Conservation (phyloP, 2,888 invertebrate species). For the Ochropleura leucogaster region DNA sequence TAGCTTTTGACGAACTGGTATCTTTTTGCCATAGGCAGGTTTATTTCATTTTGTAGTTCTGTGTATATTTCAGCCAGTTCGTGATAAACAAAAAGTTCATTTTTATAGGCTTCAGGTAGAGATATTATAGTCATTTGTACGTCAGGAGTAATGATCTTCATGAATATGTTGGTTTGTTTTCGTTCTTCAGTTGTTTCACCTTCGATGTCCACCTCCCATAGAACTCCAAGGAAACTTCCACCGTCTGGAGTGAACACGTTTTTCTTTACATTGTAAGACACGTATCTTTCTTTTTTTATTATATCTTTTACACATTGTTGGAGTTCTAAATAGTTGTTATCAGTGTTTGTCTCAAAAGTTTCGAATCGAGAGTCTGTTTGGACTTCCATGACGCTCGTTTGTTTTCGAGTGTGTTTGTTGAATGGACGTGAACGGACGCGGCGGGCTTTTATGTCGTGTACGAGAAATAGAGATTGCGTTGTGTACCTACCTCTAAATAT, state of each 20-base stretch:
- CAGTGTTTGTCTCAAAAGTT: conserved; percentile 14
- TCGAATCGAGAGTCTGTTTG: conserved; percentile 13
- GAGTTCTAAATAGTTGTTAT: conserved; percentile 35
- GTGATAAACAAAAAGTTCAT: conserved; percentile 70
- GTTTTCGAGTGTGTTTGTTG: not conserved
- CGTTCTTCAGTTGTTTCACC: conserved; percentile 64
- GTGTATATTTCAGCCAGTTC: conserved; percentile 65
- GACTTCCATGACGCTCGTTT: conserved; percentile 29
- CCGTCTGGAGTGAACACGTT: conserved; percentile 62
- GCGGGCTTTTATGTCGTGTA: conserved; percentile 6
- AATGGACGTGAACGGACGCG: not conserved
- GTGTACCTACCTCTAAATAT: not conserved
- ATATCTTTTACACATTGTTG: conserved; percentile 63
- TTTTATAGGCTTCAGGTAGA: conserved; percentile 64
- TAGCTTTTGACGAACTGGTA: conserved; percentile 63
- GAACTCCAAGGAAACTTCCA: conserved; percentile 67
- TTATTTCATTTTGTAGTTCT: conserved; percentile 64
- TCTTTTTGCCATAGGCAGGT: conserved; percentile 50
- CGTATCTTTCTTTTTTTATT: conserved; percentile 65
- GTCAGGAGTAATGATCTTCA: conserved; percentile 69
- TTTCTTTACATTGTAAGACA: conserved; percentile 50
- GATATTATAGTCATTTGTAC: conserved; percentile 59
- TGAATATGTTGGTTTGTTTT: conserved; percentile 72
- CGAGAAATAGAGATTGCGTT: conserved; percentile 8
- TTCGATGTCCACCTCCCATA: conserved; percentile 69